Percentiles rank a stretch among this genome's conserved stretches.
Conservation (phyloP, 2,797 vertebrate genomes). For the Chaunax sp. region DNA sequence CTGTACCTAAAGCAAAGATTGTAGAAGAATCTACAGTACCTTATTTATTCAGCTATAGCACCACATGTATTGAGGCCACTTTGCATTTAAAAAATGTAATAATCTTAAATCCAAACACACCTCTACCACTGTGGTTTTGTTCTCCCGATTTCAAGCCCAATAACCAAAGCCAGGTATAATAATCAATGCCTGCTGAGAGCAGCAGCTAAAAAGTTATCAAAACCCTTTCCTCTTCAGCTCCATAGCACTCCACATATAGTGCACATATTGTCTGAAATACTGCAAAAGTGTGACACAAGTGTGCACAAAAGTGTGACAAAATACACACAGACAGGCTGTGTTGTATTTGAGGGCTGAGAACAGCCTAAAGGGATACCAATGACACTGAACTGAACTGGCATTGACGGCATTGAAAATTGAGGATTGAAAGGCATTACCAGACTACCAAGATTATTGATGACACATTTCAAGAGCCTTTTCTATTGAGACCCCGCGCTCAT, state of each 20-base stretch:
- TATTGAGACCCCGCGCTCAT: slow-evolving; percentile 41
- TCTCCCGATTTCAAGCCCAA: slow-evolving; percentile 19
- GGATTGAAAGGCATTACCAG: slow-evolving; percentile 70
- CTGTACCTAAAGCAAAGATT: no score
- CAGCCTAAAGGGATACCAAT: slow-evolving; percentile 4
- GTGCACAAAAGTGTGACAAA: slow-evolving; percentile 45
- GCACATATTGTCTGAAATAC: slow-evolving; percentile 31
- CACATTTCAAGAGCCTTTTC: slow-evolving; percentile 57
- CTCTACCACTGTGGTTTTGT: background rate
- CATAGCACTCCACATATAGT: slow-evolving; percentile 26
- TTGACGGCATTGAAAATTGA: slow-evolving; percentile 50
- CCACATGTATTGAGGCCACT: no score
- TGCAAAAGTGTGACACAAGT: slow-evolving; percentile 38
- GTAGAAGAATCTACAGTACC: no score
- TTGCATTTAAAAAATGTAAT: no score
- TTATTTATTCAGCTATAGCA: no score
- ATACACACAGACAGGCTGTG: slow-evolving; percentile 33
- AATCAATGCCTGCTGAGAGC: slow-evolving; percentile 57
- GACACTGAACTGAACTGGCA: background rate
- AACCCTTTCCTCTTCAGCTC: slow-evolving; percentile 25
- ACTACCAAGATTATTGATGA: slow-evolving; percentile 71
- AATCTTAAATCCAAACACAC: background rate
- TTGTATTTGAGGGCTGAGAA: slow-evolving; percentile 43
- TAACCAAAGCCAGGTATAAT: slow-evolving; percentile 49
- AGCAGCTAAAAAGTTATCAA: slow-evolving; percentile 42